Evolutionary conservation across 2,113 vertebrate genomes (phyloP).

Genomic region (Nesospiza acunhae): DNA sequence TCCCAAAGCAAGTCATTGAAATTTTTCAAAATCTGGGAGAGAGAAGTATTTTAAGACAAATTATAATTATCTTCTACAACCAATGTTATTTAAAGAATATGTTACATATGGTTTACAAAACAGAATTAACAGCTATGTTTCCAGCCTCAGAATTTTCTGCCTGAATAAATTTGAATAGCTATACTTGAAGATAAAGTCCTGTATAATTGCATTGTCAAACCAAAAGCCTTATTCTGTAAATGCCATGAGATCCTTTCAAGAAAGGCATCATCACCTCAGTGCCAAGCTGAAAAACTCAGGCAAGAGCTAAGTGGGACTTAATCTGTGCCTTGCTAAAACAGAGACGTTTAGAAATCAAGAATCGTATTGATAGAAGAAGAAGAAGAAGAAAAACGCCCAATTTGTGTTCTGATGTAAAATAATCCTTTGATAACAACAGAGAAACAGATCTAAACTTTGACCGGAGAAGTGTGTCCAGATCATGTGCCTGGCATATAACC

Average conservation of each 20-base stretch:
- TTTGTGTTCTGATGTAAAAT: background rate
- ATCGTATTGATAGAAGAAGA: background rate
- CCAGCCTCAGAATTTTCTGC: background rate
- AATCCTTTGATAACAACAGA: background rate
- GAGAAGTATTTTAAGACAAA: background rate
- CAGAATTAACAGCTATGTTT: background rate
- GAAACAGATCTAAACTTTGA: background rate
- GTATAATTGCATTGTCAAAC: background rate
- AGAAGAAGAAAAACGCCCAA: background rate
- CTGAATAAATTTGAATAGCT: background rate
- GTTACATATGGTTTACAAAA: background rate
- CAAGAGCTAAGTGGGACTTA: background rate
- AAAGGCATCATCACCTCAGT: background rate
- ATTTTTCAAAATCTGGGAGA: background rate
- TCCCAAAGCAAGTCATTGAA: background rate
- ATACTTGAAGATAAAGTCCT: background rate
- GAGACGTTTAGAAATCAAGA: background rate
- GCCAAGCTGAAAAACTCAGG: background rate
- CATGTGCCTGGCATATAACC: fast-evolving
- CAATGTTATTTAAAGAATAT: background rate
- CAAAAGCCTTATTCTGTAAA: background rate
- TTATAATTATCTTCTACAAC: background rate
- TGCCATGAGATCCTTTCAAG: background rate
- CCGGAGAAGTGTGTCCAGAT: background rate
- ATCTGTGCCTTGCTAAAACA: background rate